Evolutionary conservation across 2,113 vertebrate genomes (phyloP).

Genomic region (Pelobates fuscus): DNA sequence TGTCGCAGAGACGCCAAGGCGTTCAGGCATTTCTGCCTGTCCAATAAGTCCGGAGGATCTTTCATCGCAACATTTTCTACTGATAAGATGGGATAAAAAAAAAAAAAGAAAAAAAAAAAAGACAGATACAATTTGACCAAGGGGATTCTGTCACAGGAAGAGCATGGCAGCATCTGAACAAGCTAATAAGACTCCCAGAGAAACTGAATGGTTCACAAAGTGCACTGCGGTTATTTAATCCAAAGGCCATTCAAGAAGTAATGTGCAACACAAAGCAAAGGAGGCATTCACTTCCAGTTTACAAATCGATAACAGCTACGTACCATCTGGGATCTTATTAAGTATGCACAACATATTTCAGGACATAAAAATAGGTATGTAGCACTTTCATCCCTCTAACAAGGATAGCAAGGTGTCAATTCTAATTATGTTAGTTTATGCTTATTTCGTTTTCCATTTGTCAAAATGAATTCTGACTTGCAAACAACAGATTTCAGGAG

Average conservation of each 20-base stretch:
- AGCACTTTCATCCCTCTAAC: conserved; percentile 55
- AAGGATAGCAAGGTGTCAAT: background rate
- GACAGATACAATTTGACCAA: conserved; percentile 82
- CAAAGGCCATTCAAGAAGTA: conserved; percentile 64
- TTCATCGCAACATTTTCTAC: conserved; percentile 94
- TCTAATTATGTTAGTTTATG: background rate
- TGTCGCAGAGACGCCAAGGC: conserved; percentile 99
- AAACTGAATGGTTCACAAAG: conserved; percentile 57
- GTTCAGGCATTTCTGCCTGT: conserved; percentile 99
- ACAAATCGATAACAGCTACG: conserved; percentile 64
- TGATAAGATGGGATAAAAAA: conserved; percentile 82
- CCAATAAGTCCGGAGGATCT: conserved; percentile 96
- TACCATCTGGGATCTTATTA: conserved; percentile 76
- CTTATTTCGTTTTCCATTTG: background rate
- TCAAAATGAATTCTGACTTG: background rate
- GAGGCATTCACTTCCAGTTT: conserved; percentile 61
- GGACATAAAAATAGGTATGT: conserved; percentile 65
- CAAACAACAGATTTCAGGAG: background rate
- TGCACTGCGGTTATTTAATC: conserved; percentile 66
- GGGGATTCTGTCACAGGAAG: conserved; percentile 72
- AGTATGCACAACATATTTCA: conserved; percentile 65
- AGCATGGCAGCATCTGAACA: conserved; percentile 67
- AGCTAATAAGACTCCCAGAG: conserved; percentile 77
- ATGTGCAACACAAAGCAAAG: conserved; percentile 65
- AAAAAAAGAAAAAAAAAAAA: conserved; percentile 60